Evolutionary conservation across 2,797 vertebrate genomes (phyloP).

Genomic region (Melanotaenia trifasciata): DNA sequence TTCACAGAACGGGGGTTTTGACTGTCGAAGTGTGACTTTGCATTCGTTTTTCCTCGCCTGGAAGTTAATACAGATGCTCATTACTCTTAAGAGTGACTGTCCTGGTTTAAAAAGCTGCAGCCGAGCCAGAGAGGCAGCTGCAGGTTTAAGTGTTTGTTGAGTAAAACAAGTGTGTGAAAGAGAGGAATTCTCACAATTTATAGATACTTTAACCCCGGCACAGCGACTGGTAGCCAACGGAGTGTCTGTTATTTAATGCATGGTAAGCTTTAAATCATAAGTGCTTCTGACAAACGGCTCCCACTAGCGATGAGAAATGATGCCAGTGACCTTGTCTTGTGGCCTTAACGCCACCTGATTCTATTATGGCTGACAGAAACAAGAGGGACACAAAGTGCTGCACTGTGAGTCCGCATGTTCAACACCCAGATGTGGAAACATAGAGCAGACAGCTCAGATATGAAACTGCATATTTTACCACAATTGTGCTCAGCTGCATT

Average conservation of each 20-base stretch:
- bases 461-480: slow-evolving; percentile 8
- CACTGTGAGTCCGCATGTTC: slow-evolving; percentile 13
- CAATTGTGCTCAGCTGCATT: slow-evolving; percentile 1
- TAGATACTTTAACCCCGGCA: slow-evolving; percentile 50
- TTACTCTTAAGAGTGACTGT: slow-evolving; percentile 45
- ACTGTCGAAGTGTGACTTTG: slow-evolving; percentile 14
- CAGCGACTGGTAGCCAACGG: slow-evolving; percentile 42
- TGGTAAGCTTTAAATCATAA: slow-evolving; percentile 65
- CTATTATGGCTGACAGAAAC: slow-evolving; percentile 48
- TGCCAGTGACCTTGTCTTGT: slow-evolving; percentile 64
- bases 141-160: slow-evolving; percentile 13
- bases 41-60: slow-evolving; percentile 37
- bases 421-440: slow-evolving; percentile 12
- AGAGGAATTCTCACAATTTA: slow-evolving; percentile 58
- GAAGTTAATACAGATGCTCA: slow-evolving; percentile 53
- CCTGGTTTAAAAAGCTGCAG: slow-evolving; percentile 45
- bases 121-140: slow-evolving; percentile 24
- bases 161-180: slow-evolving; percentile 27
- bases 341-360: slow-evolving; percentile 48
- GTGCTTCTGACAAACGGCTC: slow-evolving; percentile 54
- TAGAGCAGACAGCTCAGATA: slow-evolving; percentile 3
- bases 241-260: slow-evolving; percentile 72
- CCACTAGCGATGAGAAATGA: slow-evolving; percentile 48
- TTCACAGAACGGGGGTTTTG: slow-evolving; percentile 22
- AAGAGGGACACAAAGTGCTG: slow-evolving; percentile 39